Conservation (phyloP, 2,888 invertebrate species). For the Oligia latruncula region DNA sequence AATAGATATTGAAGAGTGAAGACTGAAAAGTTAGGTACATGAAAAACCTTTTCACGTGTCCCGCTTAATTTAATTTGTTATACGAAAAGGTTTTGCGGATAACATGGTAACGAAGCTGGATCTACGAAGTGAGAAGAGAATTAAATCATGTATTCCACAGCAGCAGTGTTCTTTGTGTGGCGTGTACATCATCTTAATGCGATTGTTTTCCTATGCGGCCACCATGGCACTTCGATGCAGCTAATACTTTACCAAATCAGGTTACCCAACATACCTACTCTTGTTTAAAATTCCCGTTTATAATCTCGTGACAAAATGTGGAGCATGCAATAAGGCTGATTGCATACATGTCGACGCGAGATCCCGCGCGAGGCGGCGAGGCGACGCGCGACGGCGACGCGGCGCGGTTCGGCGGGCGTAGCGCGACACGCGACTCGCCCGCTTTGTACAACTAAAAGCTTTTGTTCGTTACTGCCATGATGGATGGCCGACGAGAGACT, state of each 20-base stretch:
- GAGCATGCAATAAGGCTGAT: constrained; percentile 64
- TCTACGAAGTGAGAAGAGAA: not conserved
- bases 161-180: constrained; percentile 18
- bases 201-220: not conserved
- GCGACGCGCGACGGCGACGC: not conserved
- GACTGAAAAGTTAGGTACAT: not conserved
- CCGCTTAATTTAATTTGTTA: constrained; percentile 5
- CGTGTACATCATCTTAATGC: constrained; percentile 13
- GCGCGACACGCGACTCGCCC: constrained; percentile 52
- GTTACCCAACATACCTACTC: constrained; percentile 23
- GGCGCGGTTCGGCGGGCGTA: not conserved
- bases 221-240: constrained; percentile 7
- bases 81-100: not conserved
- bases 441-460: constrained; percentile 71
- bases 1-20: not conserved
- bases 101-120: constrained; percentile 1
- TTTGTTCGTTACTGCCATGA: constrained; percentile 73
- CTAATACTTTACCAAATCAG: constrained; percentile 33
- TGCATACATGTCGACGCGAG: constrained; percentile 57
- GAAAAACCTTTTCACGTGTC: not conserved
- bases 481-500: constrained; percentile 70
- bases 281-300: constrained; percentile 55
- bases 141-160: constrained; percentile 1
- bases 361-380: constrained; percentile 14
- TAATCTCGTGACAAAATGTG: constrained; percentile 48